Base-by-base conservation (phyloP, 1,140 invertebrate genomes). In the Leptopilina boulardi region DNA sequence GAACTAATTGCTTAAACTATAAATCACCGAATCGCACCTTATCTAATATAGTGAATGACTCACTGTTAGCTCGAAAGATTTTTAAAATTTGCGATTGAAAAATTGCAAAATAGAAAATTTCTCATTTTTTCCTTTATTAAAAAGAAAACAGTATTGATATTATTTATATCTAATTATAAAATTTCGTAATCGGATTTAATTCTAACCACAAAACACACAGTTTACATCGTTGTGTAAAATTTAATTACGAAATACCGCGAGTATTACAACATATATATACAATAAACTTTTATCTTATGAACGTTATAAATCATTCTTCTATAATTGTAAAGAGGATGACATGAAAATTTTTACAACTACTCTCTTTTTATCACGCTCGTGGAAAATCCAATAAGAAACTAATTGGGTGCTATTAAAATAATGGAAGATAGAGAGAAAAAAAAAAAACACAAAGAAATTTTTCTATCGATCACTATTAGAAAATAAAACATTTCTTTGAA, bases 11-110 rank as follows among this genome's bases (percentile, higher is more conserved):
- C 59, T 15, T 30, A 26, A 34, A 66, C 59, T 30, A 30, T 30
- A 66, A 30, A 66, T 66, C 59, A 66, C 26, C 59, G 59, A 66
- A 66, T 66, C 59, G 47, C 47, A 26, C 59, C 59, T 66, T 66
- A 66, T 66, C 59, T 66, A 38, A 8, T 8, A 9, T 38, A 66
- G 54, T 34, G 13, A 66, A 15, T 66, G 23, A 66, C 26, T 66
- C 59, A 66, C 59, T 26, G 59, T 30, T 30, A 66, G 26, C 59
- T 18, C 4, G 1, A 18, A 51, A 51, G 47, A 66, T 66, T 30
- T 66, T 66, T 30, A 30, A 30, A 15, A 66, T 51, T 51, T 51
- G 47, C 47, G n/a, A 51, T 51, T 51, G 47, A 38, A n/a, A 42
- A 42, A 42, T 42, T 42, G 10, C 41, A 4, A 2, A 42, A 42